These are phyloP conservation scores for Dinothrombium tinctorium DNA, from an alignment of 1,140 invertebrate species.

Conservation along the genomic window DNA sequence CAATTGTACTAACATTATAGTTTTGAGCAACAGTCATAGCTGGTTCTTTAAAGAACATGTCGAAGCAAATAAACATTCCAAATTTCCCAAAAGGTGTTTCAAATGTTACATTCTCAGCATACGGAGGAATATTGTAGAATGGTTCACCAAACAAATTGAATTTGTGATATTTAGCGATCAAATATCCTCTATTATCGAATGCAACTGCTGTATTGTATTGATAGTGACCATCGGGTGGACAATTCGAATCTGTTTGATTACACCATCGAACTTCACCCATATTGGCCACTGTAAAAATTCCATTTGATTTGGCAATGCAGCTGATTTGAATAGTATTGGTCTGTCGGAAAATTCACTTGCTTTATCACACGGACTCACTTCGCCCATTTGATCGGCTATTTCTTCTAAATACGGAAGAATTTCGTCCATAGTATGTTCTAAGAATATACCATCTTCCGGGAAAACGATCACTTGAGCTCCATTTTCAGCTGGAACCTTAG, in stretches of 20 bases:
- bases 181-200: constrained; percentile 33
- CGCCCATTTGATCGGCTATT: too few species aligned
- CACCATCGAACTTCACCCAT: constrained; percentile 28
- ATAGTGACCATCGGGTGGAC: constrained; percentile 21
- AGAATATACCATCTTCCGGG: too few species aligned
- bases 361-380: too few species aligned
- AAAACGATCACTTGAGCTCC: too few species aligned
- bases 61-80: constrained; percentile 46
- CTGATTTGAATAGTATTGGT: too few species aligned
- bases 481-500: too few species aligned
- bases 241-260: constrained; percentile 10
- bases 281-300: constrained; percentile 42
- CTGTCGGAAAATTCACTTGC: too few species aligned
- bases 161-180: constrained; percentile 44
- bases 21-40: constrained; percentile 25
- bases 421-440: too few species aligned
- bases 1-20: constrained; percentile 34
- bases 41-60: constrained; percentile 40
- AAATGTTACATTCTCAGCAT: constrained; percentile 31
- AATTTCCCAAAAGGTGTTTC: constrained; percentile 29
- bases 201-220: constrained; percentile 51
- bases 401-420: too few species aligned
- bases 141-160: constrained; percentile 37
- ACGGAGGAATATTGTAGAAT: constrained; percentile 25
- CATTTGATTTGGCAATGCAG: constrained; percentile 27